Percentiles rank a stretch among this genome's conserved stretches.
Conservation (phyloP, 2,113 vertebrate genomes). For the Gallinago undulata region DNA sequence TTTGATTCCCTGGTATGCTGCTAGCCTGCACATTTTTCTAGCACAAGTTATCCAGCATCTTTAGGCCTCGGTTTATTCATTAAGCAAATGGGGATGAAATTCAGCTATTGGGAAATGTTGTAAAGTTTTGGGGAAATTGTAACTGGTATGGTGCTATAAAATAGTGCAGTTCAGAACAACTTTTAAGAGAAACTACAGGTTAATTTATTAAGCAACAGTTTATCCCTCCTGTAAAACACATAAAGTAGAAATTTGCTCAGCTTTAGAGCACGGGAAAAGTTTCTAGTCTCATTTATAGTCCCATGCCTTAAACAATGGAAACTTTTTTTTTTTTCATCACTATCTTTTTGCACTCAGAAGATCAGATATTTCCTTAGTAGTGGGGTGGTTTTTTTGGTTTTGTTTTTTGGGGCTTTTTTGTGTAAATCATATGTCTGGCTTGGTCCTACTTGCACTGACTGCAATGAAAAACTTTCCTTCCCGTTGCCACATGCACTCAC, state of each 20-base stretch:
- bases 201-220: neutral
- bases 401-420: neutral
- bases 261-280: neutral
- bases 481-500: neutral
- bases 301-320: neutral
- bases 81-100: neutral
- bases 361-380: neutral
- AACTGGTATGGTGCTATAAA: rapidly evolving
- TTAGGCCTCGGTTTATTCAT: neutral
- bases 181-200: neutral
- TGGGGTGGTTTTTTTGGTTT: neutral
- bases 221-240: neutral
- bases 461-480: neutral
- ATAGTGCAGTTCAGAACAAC: neutral
- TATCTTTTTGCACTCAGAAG: neutral
- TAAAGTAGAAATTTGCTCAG: neutral
- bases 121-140: neutral
- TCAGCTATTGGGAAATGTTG: neutral
- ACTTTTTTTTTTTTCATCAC: neutral
- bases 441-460: neutral
- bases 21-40: neutral
- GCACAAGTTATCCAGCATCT: neutral
- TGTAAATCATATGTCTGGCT: neutral
- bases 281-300: neutral
- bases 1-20: neutral